Percentiles rank a stretch among this genome's conserved stretches.
phyloP scores from a whole-genome alignment of 2,888 invertebrate species.

The Heteromyza rotundicornis region DNA sequence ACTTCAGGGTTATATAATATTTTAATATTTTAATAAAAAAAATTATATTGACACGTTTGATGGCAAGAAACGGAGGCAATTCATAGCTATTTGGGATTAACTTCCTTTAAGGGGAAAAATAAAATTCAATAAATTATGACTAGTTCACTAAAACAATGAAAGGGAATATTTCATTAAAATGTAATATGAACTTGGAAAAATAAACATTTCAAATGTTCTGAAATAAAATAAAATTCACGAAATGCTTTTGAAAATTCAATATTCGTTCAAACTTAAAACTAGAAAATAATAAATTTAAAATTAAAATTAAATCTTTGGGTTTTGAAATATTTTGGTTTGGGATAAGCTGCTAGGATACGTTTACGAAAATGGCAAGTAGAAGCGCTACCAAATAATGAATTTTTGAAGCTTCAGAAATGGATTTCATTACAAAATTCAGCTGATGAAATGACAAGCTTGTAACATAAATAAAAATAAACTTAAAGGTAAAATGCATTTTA shows the following conservation, averaged over 20 bases:
- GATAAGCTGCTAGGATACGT: background rate
- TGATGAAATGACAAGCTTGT: background rate
- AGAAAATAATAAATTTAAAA: background rate
- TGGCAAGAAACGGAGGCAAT: background rate
- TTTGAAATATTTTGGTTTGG: background rate
- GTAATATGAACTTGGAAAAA: background rate
- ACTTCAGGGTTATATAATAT: no score
- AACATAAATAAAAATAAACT: background rate
- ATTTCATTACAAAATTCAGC: no score
- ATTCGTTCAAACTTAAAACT: background rate
- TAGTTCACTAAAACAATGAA: no score
- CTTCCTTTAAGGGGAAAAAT: no score
- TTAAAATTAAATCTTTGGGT: background rate
- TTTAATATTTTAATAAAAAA: no score
- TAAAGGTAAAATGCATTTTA: background rate
- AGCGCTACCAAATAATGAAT: background rate
- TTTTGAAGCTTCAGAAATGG: no score
- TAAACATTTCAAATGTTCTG: background rate
- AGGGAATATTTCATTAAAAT: no score
- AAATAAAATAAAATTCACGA: background rate
- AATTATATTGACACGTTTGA: background rate
- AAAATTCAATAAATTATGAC: no score
- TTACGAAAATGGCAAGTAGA: background rate
- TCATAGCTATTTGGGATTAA: no score
- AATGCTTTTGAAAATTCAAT: no score